These are phyloP conservation scores for Enhydra lutris DNA, from an alignment of 2,113 vertebrate species.

Conservation along the genomic window DNA sequence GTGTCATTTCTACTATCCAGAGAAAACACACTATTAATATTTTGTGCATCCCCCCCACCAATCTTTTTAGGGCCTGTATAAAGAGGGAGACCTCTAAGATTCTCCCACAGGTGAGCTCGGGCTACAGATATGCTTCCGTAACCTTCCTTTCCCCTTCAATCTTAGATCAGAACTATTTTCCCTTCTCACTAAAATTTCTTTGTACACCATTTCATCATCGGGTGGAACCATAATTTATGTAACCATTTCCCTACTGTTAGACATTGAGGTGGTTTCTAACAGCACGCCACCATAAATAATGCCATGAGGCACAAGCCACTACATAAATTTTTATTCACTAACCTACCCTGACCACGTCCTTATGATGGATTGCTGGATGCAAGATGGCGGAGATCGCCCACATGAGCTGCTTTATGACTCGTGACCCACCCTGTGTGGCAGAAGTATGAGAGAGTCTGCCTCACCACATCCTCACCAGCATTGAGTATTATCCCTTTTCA, in stretches of 20 bases:
- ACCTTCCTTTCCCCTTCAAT: background rate
- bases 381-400: background rate
- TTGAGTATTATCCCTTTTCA: background rate
- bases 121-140: background rate
- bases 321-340: conserved; percentile 28
- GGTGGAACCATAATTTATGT: conserved; percentile 4
- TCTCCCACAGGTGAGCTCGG: background rate
- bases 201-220: conserved; percentile 37
- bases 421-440: background rate
- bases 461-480: background rate
- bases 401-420: background rate
- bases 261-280: conserved; percentile 18
- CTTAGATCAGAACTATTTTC: background rate
- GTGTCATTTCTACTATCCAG: background rate
- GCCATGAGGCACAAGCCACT: background rate
- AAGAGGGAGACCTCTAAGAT: background rate
- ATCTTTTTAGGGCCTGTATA: background rate
- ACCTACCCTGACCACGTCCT: background rate
- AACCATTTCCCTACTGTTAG: background rate
- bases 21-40: background rate
- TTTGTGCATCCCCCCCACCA: no score
- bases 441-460: background rate
- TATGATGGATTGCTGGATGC: background rate
- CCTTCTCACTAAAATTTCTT: conserved; percentile 39
- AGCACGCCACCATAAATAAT: conserved; percentile 33